phyloP scores from a whole-genome alignment of 2,113 vertebrate genomes.

The Butastur rufipennis region DNA sequence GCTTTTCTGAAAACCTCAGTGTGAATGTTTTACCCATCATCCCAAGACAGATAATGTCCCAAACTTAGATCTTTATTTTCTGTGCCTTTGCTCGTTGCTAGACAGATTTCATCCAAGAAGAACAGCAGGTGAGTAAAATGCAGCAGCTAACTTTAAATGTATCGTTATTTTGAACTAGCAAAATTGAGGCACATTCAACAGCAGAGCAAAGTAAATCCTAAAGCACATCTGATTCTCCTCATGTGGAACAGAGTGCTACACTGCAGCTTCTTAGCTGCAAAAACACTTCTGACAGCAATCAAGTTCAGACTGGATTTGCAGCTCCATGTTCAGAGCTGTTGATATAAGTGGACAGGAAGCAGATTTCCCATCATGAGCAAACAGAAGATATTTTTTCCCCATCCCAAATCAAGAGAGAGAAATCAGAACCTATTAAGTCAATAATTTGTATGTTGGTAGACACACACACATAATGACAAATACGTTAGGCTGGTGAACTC shows the following conservation, averaged over 20 bases:
- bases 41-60: neutral
- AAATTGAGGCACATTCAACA: neutral
- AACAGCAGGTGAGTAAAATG: neutral
- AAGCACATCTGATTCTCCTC: neutral
- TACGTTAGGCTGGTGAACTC: neutral
- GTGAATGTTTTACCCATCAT: neutral
- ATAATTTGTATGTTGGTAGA: neutral
- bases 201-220: neutral
- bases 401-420: neutral
- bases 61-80: neutral
- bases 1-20: neutral
- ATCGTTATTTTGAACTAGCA: neutral
- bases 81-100: neutral
- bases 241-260: slow-evolving; percentile 1
- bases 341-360: neutral
- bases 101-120: neutral
- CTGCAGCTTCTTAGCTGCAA: neutral
- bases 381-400: neutral
- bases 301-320: neutral
- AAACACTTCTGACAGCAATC: neutral
- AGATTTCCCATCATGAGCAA: neutral
- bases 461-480: neutral
- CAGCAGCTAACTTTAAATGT: neutral
- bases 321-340: neutral
- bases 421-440: neutral